Base-by-base conservation (phyloP, 2,113 vertebrate species). In the Hydrolagus affinis region DNA sequence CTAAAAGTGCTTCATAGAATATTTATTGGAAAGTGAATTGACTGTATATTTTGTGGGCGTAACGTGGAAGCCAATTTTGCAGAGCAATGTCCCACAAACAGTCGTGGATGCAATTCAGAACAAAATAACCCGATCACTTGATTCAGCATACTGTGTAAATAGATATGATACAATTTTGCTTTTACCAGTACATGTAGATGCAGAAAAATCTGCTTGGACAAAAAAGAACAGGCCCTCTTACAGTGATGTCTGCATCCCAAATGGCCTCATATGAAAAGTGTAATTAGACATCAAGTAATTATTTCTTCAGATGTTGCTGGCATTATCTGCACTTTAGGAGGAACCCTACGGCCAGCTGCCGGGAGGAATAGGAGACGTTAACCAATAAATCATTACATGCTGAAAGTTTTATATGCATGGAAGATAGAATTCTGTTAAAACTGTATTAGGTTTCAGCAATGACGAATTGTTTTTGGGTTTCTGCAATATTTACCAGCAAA, bases 371-470 rank as follows among this genome's bases (percentile, higher is more conserved):
- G 76, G n/a, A 80, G n/a, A 28, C n/a, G 11, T 80, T 80, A 80
- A 23, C 59, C 59, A 80, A 80, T 80, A 80, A 80, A 80, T 62
- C 59, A 60, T 80, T 73, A 62, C 23, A 15, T n/a, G 62, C 56
- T 77, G 30, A 60, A 77, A 77, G 21, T n/a, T 12, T n/a, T 17
- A 56, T 19, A 56, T 7, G 30, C 32, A 75, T 10, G 12, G 57
- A 80, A 15, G 15, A 62, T 62, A 21, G 23, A 62, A 25, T 80
- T 62, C 76, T 25, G 59, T 60, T 80, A 80, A 25, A 80, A 62
- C 11, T 80, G 59, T 80, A 80, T 80, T 59, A 80, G 23, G 17
- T 80, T 80, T 80, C 76, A 64, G 59, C 23, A 23, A 28, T 80
- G 14, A 62, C 57, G 25, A 78, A 78, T 78, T 78, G 25, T 60